Conservation (phyloP, 2,797 vertebrate species). For the Hydrolagus colliei region DNA sequence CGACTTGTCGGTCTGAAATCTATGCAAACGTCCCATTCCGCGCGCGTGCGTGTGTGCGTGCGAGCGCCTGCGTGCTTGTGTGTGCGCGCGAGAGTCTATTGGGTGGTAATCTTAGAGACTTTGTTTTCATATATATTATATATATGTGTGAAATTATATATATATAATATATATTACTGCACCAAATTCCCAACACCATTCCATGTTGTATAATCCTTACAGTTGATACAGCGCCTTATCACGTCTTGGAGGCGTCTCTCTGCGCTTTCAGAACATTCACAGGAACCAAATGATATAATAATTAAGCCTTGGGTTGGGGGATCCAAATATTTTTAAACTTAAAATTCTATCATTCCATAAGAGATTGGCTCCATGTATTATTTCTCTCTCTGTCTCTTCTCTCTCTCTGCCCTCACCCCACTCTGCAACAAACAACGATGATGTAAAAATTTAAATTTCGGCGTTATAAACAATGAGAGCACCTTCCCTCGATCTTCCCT, state of each 20-base stretch:
- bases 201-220: too few relatives aligned
- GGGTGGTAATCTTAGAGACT: not conserved
- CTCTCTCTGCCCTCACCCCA: too few relatives aligned
- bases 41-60: not conserved
- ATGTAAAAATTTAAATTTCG: conserved; percentile 28
- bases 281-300: not conserved
- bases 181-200: too few relatives aligned
- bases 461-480: conserved; percentile 19
- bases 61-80: too few relatives aligned
- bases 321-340: conserved; percentile 13
- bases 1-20: conserved; percentile 8
- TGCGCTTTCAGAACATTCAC: not conserved
- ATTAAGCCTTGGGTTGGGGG: not conserved
- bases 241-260: not conserved
- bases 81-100: not conserved
- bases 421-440: not conserved
- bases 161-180: too few relatives aligned
- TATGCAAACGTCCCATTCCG: conserved; percentile 30
- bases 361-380: conserved; percentile 22
- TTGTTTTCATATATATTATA: too few relatives aligned
- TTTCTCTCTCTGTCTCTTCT: not conserved
- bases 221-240: not conserved
- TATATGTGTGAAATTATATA: too few relatives aligned
- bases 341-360: conserved; percentile 18
- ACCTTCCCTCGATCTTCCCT: not conserved